Conservation (phyloP, 2,888 invertebrate species). For the Thysanoteuthis rhombus region DNA sequence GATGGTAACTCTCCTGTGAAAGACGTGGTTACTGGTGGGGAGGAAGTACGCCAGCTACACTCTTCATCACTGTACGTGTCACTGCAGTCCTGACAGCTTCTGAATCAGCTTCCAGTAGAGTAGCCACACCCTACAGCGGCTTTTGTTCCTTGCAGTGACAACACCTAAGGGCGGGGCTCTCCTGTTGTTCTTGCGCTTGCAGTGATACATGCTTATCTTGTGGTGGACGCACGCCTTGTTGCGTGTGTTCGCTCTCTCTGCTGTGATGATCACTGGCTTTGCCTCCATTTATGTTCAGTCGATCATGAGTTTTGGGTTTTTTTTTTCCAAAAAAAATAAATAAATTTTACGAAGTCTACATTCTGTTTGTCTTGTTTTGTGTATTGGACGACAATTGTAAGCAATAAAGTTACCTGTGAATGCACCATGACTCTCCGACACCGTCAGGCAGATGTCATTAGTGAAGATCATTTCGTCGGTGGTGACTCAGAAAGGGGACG, state of each 20-base stretch:
- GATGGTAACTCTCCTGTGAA: constrained; percentile 25
- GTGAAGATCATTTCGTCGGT: too few species aligned
- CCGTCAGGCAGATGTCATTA: too few species aligned
- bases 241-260: neutral
- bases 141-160: neutral
- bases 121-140: neutral
- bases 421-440: too few species aligned
- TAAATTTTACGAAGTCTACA: constrained; percentile 1
- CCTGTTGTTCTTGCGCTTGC: neutral
- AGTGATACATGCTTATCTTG: neutral
- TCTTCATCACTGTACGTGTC: neutral
- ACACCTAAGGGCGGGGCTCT: neutral
- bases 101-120: neutral
- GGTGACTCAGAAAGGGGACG: too few species aligned
- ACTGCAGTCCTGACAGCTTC: constrained; percentile 22
- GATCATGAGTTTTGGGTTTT: neutral
- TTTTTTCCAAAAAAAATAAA: neutral
- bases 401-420: too few species aligned
- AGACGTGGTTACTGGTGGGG: neutral
- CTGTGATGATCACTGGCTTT: neutral
- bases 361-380: neutral
- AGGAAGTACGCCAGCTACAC: constrained; percentile 1
- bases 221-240: neutral
- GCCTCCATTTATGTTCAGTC: neutral
- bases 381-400: too few species aligned